Percentiles rank a stretch among this genome's conserved stretches.
Conservation (phyloP, 2,113 vertebrate species). For the Pseudorectes ferrugineus region DNA sequence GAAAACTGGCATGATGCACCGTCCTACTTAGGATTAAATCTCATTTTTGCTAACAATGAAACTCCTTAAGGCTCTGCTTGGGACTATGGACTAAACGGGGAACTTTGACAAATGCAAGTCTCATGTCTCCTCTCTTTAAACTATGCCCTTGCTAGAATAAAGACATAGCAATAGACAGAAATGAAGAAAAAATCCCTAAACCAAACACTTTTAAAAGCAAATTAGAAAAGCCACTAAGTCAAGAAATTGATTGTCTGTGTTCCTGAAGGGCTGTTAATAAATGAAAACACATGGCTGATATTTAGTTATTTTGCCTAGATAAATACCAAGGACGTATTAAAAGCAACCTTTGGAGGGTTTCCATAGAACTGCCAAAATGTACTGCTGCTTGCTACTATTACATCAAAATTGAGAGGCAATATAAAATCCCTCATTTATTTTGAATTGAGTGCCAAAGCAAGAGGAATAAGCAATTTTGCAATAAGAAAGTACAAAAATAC, state of each 20-base stretch:
- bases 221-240: not conserved
- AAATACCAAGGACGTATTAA: not conserved
- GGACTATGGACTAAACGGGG: rapidly evolving
- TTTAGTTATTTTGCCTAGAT: not conserved
- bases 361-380: not conserved
- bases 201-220: not conserved
- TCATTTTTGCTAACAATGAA: not conserved
- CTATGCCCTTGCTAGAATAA: not conserved
- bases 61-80: not conserved
- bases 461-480: not conserved
- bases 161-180: not conserved
- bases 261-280: not conserved
- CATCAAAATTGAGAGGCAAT: not conserved
- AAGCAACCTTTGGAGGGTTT: not conserved
- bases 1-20: not conserved
- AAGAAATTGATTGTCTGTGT: not conserved
- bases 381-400: not conserved
- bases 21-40: not conserved
- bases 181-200: not conserved
- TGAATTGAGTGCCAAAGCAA: not conserved
- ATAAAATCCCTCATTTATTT: not conserved
- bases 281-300: not conserved
- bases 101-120: not conserved
- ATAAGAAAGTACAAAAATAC: not conserved
- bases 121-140: not conserved